A percentile compares a stretch with the other conserved stretches of the same genome.
Evolutionary conservation across 1,140 invertebrate genomes (phyloP).

Genomic region (Drosophila watanabei): DNA sequence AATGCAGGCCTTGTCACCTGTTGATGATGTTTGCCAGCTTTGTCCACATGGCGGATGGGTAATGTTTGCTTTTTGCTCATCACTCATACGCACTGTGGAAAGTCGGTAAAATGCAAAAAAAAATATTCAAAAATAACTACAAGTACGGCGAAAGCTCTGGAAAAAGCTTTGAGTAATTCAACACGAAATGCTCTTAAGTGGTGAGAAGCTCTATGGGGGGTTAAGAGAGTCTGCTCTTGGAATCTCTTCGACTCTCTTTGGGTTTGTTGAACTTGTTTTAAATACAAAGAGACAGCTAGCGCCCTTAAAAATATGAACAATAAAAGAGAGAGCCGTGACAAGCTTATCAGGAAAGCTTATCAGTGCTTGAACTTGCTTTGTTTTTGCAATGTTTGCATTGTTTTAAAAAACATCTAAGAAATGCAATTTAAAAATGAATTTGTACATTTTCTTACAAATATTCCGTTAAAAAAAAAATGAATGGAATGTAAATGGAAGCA

Average conservation of each 20-base stretch:
- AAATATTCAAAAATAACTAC: conserved; percentile 19
- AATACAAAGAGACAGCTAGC: neutral
- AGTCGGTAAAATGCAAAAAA: neutral
- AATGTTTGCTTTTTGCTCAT: conserved; percentile 15
- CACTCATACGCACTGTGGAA: conserved; percentile 32
- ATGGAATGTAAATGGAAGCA: too few relatives aligned
- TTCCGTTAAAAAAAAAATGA: too few relatives aligned
- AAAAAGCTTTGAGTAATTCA: conserved; percentile 57
- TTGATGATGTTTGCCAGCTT: neutral
- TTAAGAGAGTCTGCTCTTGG: conserved; percentile 27
- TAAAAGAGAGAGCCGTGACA: conserved; percentile 6
- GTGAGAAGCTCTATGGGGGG: conserved; percentile 61
- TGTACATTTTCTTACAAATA: too few relatives aligned
- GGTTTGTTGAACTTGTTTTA: conserved; percentile 55
- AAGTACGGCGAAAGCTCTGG: conserved; percentile 49
- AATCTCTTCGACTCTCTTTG: neutral
- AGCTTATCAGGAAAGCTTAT: conserved; percentile 64
- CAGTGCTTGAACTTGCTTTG: conserved; percentile 53
- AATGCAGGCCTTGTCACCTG: neutral
- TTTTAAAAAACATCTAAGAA: too few relatives aligned
- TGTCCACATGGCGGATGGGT: conserved; percentile 45
- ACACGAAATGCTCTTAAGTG: conserved; percentile 52
- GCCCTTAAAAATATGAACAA: conserved; percentile 8
- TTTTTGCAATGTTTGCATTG: conserved; percentile 12
- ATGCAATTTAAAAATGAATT: too few relatives aligned